Percentiles rank a stretch among this genome's conserved stretches.
Evolutionary conservation across 2,113 vertebrate species (phyloP).

Genomic region (Corythoichthys intestinalis): DNA sequence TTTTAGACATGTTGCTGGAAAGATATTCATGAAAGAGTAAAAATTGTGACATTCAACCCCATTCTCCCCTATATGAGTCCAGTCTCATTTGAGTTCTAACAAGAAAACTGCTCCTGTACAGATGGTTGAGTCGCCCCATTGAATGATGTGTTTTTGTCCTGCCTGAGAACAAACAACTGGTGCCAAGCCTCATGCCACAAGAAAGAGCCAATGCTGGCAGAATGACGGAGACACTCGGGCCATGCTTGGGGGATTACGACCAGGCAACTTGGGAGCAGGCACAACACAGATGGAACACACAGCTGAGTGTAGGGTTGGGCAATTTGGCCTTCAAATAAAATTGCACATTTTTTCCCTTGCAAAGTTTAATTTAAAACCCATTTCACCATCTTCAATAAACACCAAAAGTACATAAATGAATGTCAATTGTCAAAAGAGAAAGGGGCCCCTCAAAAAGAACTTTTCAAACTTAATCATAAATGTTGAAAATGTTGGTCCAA

Average conservation of each 20-base stretch:
- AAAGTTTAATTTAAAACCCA: not conserved
- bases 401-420: not conserved
- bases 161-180: slow-evolving; percentile 41
- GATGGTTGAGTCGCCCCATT: slow-evolving; percentile 15
- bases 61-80: too few species aligned
- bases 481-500: slow-evolving; percentile 9
- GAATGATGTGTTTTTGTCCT: slow-evolving; percentile 40
- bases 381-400: not conserved
- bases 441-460: not conserved
- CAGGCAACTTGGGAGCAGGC: slow-evolving; percentile 48
- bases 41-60: too few species aligned
- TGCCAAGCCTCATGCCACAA: slow-evolving; percentile 52
- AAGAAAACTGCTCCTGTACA: not conserved
- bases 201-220: slow-evolving; percentile 54
- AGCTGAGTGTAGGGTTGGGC: slow-evolving; percentile 35
- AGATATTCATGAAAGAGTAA: too few species aligned
- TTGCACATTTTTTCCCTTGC: not conserved
- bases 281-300: slow-evolving; percentile 52
- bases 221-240: slow-evolving; percentile 40
- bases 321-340: not conserved
- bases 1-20: too few species aligned
- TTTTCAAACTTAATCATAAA: not conserved
- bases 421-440: not conserved
- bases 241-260: slow-evolving; percentile 62
- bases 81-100: not conserved